Evolutionary conservation across 1,140 invertebrate genomes (phyloP), one percentile per base, ranked within the genome.

Genomic region (Conopomorpha cramerella): DNA sequence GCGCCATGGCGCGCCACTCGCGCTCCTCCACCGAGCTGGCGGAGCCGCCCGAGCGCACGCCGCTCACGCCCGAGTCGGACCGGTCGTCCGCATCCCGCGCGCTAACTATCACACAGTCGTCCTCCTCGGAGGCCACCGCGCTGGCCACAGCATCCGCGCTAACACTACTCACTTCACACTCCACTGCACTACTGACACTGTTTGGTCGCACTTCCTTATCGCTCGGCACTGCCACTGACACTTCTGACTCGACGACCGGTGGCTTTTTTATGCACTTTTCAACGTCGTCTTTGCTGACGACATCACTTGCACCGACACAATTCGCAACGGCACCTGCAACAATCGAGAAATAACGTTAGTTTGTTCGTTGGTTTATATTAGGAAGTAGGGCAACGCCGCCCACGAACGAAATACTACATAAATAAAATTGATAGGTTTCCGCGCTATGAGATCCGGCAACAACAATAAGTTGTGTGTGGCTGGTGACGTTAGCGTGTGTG

Each of bases 11-110:
- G 62, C 55, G 74, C 73, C 63, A 79, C 64, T 45, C 57, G 34
- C 86, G 79, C 63, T 89, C 87, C 82, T 89, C 87, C 55, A 87
- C 85, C 63, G 85, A 86, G 60, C 86, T 88, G 63, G 87, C 85
- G 41, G 83, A 84, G 34, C 83, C 81, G 62, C 67, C 79, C 27
- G 77, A 81, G 25, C 83, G 78, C 47, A 83, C 68, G 12, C 82
- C 83, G 61, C 84, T 85, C 74, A 86, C 82, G 56, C 84, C 84
- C 40, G 84, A 85, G 70, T 86, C 84, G 55, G 81, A 83, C 42
- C 84, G 78, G 45, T 60, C 65, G 63, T 67, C 70, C 60, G 66
- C 76, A 70, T 79, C 71, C 40, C 63, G 61, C 53, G 67, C 62
- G 62, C 68, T 63, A 70, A 80, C 78, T 71, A 79, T 81, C 65